Evolutionary conservation across 2,888 invertebrate genomes (phyloP).

Genomic region (Phlogophora meticulosa): DNA sequence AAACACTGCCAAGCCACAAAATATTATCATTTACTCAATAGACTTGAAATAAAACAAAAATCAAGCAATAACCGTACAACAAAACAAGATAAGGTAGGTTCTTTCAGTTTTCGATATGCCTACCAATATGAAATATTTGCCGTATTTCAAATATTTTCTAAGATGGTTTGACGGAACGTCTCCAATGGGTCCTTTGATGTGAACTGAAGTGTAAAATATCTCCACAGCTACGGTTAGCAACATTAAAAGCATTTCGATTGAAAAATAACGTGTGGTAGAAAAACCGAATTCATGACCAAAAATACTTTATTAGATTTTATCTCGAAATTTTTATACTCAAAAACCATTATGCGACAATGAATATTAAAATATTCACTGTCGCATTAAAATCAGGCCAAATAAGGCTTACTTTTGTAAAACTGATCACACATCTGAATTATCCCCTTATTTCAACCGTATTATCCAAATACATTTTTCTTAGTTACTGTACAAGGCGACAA

Average conservation of each 20-base stretch:
- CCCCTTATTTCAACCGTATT: too few relatives aligned
- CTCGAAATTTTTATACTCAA: too few relatives aligned
- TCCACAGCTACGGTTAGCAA: not conserved
- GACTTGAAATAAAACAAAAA: too few relatives aligned
- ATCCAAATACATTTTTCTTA: too few relatives aligned
- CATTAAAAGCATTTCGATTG: constrained; percentile 11
- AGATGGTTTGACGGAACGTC: not conserved
- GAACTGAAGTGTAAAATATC: constrained; percentile 17
- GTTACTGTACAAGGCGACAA: constrained; percentile 3
- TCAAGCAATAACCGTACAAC: not conserved
- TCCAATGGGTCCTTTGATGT: constrained; percentile 16
- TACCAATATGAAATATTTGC: constrained; percentile 1
- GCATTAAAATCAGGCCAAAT: not conserved
- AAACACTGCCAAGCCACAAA: too few relatives aligned
- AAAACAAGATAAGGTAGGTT: not conserved
- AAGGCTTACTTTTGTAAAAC: not conserved
- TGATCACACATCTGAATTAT: too few relatives aligned
- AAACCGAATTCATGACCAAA: not conserved
- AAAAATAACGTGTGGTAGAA: not conserved
- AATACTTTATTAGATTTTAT: too few relatives aligned
- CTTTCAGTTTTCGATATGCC: not conserved
- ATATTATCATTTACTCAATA: too few relatives aligned
- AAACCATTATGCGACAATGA: too few relatives aligned
- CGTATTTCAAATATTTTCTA: constrained; percentile 1
- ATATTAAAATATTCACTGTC: too few relatives aligned